These are phyloP conservation scores for Drosophila heteroneura DNA, from an alignment of 2,888 invertebrate genomes.

Conservation along the genomic window DNA sequence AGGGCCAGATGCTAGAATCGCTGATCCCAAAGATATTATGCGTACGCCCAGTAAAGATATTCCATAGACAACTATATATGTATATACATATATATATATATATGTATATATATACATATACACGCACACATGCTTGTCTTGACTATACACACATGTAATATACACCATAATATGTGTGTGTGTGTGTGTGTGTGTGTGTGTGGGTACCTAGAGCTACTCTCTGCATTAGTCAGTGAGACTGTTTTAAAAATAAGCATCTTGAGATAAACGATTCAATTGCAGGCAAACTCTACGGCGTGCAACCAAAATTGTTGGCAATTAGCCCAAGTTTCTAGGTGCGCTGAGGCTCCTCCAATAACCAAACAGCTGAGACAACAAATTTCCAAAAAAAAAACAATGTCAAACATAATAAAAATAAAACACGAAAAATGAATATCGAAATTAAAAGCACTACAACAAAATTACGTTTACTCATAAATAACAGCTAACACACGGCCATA, in stretches of 20 bases:
- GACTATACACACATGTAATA: conserved; percentile 1
- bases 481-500: conserved; percentile 3
- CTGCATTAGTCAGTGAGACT: conserved; percentile 50
- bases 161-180: not conserved
- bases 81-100: not conserved
- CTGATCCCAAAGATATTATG: conserved; percentile 43
- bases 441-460: conserved; percentile 10
- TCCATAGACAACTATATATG: conserved; percentile 9
- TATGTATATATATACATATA: conserved; percentile 5
- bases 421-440: not conserved
- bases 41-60: conserved; percentile 32
- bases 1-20: conserved; percentile 49
- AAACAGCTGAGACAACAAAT: conserved; percentile 44
- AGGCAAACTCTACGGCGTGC: conserved; percentile 16
- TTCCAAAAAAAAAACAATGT: conserved; percentile 5
- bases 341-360: conserved; percentile 14
- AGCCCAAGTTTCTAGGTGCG: conserved; percentile 11
- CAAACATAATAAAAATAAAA: not conserved
- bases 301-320: conserved; percentile 19
- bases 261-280: conserved; percentile 31
- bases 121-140: conserved; percentile 1
- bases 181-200: not conserved
- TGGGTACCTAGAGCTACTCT: conserved; percentile 5
- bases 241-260: conserved; percentile 46
- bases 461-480: conserved; percentile 25